Evolutionary conservation across 2,797 vertebrate species (phyloP).

Genomic region (Cirrhinus mrigala): DNA sequence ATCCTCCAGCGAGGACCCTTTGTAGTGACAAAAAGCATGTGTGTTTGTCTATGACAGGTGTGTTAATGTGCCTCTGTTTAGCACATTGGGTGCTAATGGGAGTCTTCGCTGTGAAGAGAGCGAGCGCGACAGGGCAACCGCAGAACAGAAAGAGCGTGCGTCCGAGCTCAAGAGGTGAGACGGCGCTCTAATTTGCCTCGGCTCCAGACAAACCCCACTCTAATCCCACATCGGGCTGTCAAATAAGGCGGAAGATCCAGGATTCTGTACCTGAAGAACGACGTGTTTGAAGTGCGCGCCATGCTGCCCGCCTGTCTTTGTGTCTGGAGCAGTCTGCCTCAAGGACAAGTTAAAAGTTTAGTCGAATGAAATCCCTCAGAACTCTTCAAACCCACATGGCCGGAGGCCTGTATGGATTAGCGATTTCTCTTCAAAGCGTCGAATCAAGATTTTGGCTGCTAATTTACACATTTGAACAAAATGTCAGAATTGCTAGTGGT

Average conservation of each 20-base stretch:
- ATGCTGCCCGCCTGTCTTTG: conserved; percentile 27
- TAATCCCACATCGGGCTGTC: conserved; percentile 49
- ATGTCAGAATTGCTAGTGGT: conserved; percentile 28
- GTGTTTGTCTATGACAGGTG: conserved; percentile 52
- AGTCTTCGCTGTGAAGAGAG: conserved; percentile 26
- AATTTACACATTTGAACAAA: conserved; percentile 39
- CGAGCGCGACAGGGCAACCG: conserved; percentile 50
- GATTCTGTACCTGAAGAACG: conserved; percentile 43
- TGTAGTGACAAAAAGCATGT: conserved; percentile 50
- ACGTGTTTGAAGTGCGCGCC: conserved; percentile 48
- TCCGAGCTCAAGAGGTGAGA: conserved; percentile 14
- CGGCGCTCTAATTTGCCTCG: conserved; percentile 46
- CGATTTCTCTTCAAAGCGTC: conserved; percentile 23
- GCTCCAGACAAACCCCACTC: conserved; percentile 44
- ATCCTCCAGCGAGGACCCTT: conserved; percentile 9
- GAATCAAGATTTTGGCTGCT: conserved; percentile 44
- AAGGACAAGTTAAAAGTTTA: conserved; percentile 57
- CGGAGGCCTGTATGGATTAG: conserved; percentile 44
- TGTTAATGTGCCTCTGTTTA: conserved; percentile 57
- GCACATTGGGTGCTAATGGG: conserved; percentile 61
- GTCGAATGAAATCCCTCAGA: conserved; percentile 39
- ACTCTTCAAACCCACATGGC: conserved; percentile 39
- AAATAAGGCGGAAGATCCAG: conserved; percentile 48
- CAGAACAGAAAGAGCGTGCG: not conserved
- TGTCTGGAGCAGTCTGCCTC: conserved; percentile 50